Percentiles rank a stretch among this genome's conserved stretches.
These are phyloP conservation scores for Esox niger DNA, from an alignment of 2,113 vertebrate species.

Conservation along the genomic window DNA sequence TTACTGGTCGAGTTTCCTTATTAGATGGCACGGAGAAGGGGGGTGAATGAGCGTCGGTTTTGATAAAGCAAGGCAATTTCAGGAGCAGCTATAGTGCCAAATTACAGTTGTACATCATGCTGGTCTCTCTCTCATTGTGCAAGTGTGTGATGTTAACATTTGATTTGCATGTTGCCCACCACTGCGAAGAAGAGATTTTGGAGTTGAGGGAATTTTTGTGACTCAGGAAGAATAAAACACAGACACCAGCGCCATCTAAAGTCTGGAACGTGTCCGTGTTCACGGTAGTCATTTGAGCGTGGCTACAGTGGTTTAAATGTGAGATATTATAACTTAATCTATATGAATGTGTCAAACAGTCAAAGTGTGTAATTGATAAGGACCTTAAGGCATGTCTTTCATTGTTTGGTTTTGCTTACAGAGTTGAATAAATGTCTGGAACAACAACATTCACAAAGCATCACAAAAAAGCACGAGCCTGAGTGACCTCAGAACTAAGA, in stretches of 20 bases:
- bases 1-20: conserved; percentile 64
- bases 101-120: conserved; percentile 72
- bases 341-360: too few relatives aligned
- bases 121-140: conserved; percentile 46
- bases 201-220: neutral
- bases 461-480: too few relatives aligned
- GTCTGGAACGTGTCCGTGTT: conserved; percentile 9
- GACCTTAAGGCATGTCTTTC: too few relatives aligned
- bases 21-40: conserved; percentile 39
- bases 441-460: too few relatives aligned
- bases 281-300: too few relatives aligned
- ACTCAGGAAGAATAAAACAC: conserved; percentile 19
- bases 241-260: conserved; percentile 71
- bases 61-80: conserved; percentile 77
- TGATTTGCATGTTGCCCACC: conserved; percentile 54
- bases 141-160: conserved; percentile 60
- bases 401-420: too few relatives aligned
- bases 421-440: too few relatives aligned
- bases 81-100: conserved; percentile 60
- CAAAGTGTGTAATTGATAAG: too few relatives aligned
- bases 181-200: conserved; percentile 24
- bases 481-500: too few relatives aligned
- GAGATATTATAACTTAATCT: too few relatives aligned
- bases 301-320: neutral
- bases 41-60: conserved; percentile 44